These are phyloP conservation scores for Pseudonaja textilis DNA, from an alignment of 2,113 vertebrate genomes.

Conservation along the genomic window DNA sequence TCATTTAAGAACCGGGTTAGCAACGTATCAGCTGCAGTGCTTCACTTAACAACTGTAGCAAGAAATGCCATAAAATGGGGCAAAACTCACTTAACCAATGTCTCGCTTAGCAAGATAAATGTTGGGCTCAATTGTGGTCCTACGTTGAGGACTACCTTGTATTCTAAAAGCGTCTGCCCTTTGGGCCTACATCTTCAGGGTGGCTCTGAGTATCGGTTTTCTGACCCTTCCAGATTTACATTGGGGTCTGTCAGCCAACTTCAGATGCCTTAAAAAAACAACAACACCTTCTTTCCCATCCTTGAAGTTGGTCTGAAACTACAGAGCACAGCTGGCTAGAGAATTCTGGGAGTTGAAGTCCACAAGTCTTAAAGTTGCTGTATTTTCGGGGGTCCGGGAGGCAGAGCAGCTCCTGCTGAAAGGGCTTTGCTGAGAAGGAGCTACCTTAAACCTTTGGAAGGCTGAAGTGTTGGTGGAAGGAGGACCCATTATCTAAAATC, in stretches of 20 bases:
- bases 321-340: background rate
- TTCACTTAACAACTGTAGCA: too few relatives aligned
- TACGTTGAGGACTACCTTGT: too few relatives aligned
- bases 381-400: background rate
- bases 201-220: background rate
- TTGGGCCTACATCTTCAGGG: background rate
- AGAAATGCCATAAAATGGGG: too few relatives aligned
- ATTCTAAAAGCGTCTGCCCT: background rate
- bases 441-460: constrained; percentile 24
- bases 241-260: background rate
- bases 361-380: too few relatives aligned
- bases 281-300: background rate
- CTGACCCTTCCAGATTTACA: background rate
- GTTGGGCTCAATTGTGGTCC: too few relatives aligned
- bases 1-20: too few relatives aligned
- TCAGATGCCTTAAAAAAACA: background rate
- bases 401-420: background rate
- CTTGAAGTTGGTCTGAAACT: background rate
- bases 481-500: background rate
- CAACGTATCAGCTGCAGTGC: too few relatives aligned
- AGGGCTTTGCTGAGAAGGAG: constrained; percentile 2
- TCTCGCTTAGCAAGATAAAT: too few relatives aligned
- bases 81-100: too few relatives aligned
- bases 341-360: too few relatives aligned
- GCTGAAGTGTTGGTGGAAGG: constrained; percentile 6